Evolutionary conservation across 2,797 vertebrate species (phyloP).

Genomic region (Myiotriccus ornatus): DNA sequence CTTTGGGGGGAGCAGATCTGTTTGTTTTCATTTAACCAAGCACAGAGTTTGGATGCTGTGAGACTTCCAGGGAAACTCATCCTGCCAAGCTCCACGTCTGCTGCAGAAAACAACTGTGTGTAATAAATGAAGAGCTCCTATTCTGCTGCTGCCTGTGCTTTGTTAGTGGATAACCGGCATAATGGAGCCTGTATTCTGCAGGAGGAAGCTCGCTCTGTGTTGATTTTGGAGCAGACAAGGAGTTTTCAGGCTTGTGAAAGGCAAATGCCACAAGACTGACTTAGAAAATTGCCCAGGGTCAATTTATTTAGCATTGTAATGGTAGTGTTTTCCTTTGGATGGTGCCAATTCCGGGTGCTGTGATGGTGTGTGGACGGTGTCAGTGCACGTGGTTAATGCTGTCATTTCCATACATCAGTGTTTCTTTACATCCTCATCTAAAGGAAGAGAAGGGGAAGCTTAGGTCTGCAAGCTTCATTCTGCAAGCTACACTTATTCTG

Average conservation of each 20-base stretch:
- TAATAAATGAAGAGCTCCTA: not conserved
- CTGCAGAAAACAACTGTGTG: not conserved
- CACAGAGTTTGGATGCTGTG: not conserved
- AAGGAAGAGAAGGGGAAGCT: not conserved
- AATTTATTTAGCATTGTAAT: not conserved
- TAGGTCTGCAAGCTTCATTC: not conserved
- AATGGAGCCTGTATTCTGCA: conserved; percentile 13
- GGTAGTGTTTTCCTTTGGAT: conserved; percentile 8
- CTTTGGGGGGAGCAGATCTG: not conserved
- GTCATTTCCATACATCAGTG: rapidly evolving
- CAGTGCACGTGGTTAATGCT: not conserved
- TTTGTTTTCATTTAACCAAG: not conserved
- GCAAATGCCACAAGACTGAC: conserved; percentile 33
- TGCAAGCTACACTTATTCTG: not conserved
- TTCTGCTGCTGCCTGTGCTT: conserved; percentile 1
- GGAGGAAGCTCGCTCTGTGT: conserved; percentile 3
- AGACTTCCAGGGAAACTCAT: not conserved
- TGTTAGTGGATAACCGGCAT: conserved; percentile 12
- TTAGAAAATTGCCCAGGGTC: conserved; percentile 29
- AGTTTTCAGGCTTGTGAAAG: conserved; percentile 38
- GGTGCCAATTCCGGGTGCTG: not conserved
- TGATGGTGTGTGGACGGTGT: rapidly evolving
- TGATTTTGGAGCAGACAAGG: conserved; percentile 47
- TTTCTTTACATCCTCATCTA: not conserved
- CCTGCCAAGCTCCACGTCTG: not conserved